A percentile compares a stretch with the other conserved stretches of the same genome.
Conservation (phyloP, 2,113 vertebrate species). For the Lagopus leucura region DNA sequence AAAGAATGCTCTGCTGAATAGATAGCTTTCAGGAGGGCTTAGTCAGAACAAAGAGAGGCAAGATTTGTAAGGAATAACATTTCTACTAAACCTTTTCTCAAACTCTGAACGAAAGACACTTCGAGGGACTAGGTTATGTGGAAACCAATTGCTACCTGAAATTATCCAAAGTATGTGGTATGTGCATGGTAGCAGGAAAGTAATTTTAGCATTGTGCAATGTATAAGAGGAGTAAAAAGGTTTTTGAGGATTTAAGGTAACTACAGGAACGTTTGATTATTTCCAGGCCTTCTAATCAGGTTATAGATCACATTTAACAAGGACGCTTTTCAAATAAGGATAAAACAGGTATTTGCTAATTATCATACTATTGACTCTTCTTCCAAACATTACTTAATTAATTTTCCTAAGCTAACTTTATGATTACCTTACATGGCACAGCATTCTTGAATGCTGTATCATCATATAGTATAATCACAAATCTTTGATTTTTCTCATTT, state of each 20-base stretch:
- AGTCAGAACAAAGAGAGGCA: conserved; percentile 29
- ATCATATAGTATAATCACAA: not conserved
- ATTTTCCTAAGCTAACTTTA: not conserved
- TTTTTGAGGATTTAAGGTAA: not conserved
- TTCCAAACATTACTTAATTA: not conserved
- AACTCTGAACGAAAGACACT: conserved; percentile 2
- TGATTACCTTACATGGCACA: not conserved
- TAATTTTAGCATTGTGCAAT: not conserved
- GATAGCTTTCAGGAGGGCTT: conserved; percentile 29
- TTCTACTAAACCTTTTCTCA: conserved; percentile 23
- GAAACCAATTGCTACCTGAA: conserved; percentile 12
- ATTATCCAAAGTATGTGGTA: conserved; percentile 5
- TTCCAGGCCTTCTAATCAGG: not conserved
- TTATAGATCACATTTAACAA: not conserved
- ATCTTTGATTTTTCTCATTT: not conserved
- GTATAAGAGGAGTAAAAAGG: not conserved
- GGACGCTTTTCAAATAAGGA: not conserved
- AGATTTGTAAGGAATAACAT: not conserved
- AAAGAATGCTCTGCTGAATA: conserved; percentile 43
- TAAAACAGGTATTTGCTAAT: not conserved
- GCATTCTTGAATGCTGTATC: not conserved
- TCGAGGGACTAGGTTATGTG: not conserved
- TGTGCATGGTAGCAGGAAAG: not conserved
- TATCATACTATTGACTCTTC: not conserved
- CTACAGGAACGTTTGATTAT: not conserved